Percentiles rank a stretch among this genome's conserved stretches.
These are phyloP conservation scores for Ceratosolen fusciceps DNA, from an alignment of 1,140 invertebrate genomes.

Conservation along the genomic window DNA sequence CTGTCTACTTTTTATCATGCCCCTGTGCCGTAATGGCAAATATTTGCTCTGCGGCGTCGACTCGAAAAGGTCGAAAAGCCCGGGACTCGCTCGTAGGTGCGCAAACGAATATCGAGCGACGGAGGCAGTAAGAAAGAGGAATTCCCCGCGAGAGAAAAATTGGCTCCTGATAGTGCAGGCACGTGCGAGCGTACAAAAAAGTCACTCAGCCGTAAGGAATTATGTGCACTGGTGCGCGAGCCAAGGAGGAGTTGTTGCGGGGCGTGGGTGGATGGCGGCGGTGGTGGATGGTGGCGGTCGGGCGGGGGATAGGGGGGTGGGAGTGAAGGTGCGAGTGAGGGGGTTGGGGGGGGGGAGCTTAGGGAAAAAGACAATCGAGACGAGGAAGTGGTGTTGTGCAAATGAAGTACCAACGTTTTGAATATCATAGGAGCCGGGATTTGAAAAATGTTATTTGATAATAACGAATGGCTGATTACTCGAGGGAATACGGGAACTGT, in stretches of 20 bases:
- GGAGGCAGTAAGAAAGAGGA: not conserved
- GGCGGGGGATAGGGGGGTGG: too few species aligned
- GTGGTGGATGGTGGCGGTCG: too few species aligned
- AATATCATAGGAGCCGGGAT: not conserved
- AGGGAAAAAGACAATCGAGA: too few species aligned
- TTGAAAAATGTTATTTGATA: constrained; percentile 10
- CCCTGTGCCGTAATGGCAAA: constrained; percentile 44
- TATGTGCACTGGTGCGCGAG: not conserved
- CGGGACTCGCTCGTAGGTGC: constrained; percentile 14
- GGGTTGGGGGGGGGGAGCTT: too few species aligned
- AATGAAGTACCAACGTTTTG: not conserved
- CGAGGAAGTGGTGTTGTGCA: not conserved
- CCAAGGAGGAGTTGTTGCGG: too few species aligned
- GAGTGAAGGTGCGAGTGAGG: too few species aligned
- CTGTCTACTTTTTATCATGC: not conserved
- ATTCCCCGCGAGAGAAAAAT: constrained; percentile 31
- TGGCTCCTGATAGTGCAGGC: constrained; percentile 30
- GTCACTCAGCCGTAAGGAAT: constrained; percentile 7
- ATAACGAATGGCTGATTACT: not conserved
- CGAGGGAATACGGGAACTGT: too few species aligned
- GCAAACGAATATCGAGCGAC: not conserved
- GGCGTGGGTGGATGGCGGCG: too few species aligned
- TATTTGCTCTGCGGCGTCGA: constrained; percentile 58
- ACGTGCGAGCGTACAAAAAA: not conserved
- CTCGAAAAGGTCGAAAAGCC: constrained; percentile 45